Base-by-base conservation (phyloP, 1,140 invertebrate species). In the Pentalonia nigronervosa region DNA sequence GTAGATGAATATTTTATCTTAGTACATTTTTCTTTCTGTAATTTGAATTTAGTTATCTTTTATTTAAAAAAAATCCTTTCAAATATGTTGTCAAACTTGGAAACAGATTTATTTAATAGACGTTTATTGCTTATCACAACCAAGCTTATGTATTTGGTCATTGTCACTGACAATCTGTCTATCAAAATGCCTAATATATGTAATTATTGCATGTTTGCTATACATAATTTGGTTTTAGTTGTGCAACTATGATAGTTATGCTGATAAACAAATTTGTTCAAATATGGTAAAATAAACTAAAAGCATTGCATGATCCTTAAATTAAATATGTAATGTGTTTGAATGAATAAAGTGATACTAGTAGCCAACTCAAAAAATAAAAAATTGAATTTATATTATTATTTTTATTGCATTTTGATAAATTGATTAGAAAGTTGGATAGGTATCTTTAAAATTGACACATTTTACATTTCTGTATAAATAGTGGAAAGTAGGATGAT, bases 201-300 rank as follows among this genome's bases (percentile, higher is more conserved):
- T 60, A 36, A 53, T 23, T 23, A 53, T 34, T 56, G 36, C 36
- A 89, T 30, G n/a, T 45, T 30, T 60, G 50, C 36, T 60, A 60
- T 90, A 41, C 34, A 60, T 30, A 45, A 45, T 36, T 14, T 89
- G 34, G 7, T 60, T 90, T 60, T 41, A 60, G 21, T 56, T 90
- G 20, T 56, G 34, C 2, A 53, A 89, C 87, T 53, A 50, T 50
- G 7, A 50, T 53, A n/a, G 47, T n/a, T 48, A 30, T 48, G 48
- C 45, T 87, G 84, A 87, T 48, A 87, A 67, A 87, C 25, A 87
- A 47, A 84, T 41, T 67, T 84, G n/a, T 81, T 81, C 17, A 81
- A 81, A 81, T 81, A 21, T 25, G 41, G 34, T 41, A 84, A 84
- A 84, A 41, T 36, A 8, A 36, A n/a, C 30, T n/a, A 23, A 83